Evolutionary conservation across 2,797 vertebrate genomes (phyloP).

Genomic region (Enteromius afrohamiltoni): DNA sequence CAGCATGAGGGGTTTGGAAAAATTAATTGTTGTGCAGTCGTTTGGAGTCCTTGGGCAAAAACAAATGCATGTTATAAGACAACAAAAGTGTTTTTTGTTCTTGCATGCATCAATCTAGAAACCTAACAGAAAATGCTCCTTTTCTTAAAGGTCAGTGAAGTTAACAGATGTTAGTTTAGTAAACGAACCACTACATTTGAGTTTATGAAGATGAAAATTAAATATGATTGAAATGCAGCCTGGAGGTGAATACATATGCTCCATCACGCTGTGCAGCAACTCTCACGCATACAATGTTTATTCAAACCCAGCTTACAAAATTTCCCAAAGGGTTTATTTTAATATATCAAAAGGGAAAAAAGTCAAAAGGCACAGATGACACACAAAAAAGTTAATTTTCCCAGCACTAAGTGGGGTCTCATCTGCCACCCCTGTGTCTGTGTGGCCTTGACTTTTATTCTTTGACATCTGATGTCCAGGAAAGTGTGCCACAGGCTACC

Average conservation of each 20-base stretch:
- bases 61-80: no score
- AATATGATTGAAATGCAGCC: neutral
- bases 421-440: conserved; percentile 35
- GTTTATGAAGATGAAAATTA: neutral
- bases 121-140: neutral
- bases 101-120: no score
- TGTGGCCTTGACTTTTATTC: conserved; percentile 44
- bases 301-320: neutral
- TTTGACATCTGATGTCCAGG: conserved; percentile 51
- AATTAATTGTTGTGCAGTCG: no score
- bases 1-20: no score
- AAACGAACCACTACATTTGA: neutral
- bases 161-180: neutral
- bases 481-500: conserved; percentile 53
- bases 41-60: no score
- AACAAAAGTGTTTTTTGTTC: no score
- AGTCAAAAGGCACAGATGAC: neutral
- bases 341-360: neutral
- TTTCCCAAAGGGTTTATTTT: neutral
- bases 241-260: neutral
- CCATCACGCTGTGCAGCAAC: neutral
- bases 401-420: conserved; percentile 2
- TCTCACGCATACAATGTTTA: neutral
- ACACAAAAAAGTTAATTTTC: conserved; percentile 6
- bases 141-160: neutral